A percentile compares a stretch with the other conserved stretches of the same genome.
Conservation (phyloP, 2,113 vertebrate genomes). For the Paedocypris sp. region DNA sequence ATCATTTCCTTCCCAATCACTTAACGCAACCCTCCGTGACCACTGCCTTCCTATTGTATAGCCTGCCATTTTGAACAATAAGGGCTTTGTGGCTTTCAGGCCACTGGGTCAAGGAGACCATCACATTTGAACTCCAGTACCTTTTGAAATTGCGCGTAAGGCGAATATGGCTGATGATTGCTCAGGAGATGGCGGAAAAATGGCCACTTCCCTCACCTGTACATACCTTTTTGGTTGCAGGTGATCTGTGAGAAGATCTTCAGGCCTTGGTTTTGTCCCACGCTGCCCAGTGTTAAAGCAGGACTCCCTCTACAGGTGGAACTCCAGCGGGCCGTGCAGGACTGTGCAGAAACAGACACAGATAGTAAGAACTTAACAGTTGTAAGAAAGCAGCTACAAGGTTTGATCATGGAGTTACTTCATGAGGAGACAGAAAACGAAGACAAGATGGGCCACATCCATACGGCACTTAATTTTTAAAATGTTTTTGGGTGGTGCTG, state of each 20-base stretch:
- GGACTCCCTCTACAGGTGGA: conserved; percentile 67
- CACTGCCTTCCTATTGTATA: conserved; percentile 36
- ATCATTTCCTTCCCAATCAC: conserved; percentile 34
- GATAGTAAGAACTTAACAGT: background rate
- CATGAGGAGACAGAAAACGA: conserved; percentile 51
- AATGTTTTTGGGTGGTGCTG: background rate
- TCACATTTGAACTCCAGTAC: conserved; percentile 10
- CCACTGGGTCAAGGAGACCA: conserved; percentile 29
- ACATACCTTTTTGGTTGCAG: conserved; percentile 45
- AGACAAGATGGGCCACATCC: conserved; percentile 32
- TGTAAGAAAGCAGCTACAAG: conserved; percentile 52
- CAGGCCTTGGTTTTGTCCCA: conserved; percentile 75
- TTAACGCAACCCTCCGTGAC: conserved; percentile 38
- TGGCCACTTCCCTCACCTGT: background rate
- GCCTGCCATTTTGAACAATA: conserved; percentile 40
- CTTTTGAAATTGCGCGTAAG: conserved; percentile 29
- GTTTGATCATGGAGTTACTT: conserved; percentile 67
- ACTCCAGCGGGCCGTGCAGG: conserved; percentile 70
- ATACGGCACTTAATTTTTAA: conserved; percentile 54
- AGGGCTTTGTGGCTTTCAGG: conserved; percentile 34
- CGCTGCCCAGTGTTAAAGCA: conserved; percentile 48
- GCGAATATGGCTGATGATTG: conserved; percentile 36
- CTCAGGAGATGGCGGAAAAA: conserved; percentile 25
- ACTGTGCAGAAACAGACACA: conserved; percentile 60
- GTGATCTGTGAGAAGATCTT: conserved; percentile 98